phyloP scores from a whole-genome alignment of 2,113 vertebrate genomes.

The Erythrocercus mccallii region DNA sequence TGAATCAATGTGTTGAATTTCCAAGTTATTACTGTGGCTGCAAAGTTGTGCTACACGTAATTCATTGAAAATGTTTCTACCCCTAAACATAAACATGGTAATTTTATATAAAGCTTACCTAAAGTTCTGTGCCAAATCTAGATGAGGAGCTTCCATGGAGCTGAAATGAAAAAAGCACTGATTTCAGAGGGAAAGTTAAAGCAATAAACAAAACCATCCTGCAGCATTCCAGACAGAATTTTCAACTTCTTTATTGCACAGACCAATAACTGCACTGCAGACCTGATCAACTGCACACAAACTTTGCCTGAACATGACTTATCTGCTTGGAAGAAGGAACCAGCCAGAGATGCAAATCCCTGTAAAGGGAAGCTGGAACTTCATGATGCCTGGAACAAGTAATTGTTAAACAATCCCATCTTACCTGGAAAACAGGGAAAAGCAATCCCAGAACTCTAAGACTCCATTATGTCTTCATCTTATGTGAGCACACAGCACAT shows the following conservation, averaged over 20 bases:
- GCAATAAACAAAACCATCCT: background rate
- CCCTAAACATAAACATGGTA: background rate
- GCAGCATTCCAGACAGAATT: background rate
- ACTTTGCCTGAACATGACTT: background rate
- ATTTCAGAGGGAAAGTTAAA: conserved; percentile 16
- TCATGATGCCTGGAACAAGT: background rate
- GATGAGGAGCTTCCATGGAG: conserved; percentile 32
- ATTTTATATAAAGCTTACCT: conserved; percentile 64
- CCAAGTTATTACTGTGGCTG: background rate
- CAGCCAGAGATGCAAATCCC: background rate
- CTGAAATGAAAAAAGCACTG: conserved; percentile 63
- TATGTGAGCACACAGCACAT: background rate
- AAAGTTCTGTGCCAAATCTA: conserved; percentile 65
- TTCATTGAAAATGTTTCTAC: background rate
- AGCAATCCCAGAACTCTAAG: background rate
- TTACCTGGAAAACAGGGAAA: background rate
- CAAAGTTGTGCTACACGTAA: background rate
- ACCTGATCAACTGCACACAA: background rate
- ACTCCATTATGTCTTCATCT: background rate
- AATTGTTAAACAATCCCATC: background rate
- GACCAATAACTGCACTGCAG: background rate
- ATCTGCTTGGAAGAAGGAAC: background rate
- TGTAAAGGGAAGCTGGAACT: background rate
- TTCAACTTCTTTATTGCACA: background rate
- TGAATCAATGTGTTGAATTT: background rate